Conservation (phyloP, 2,797 vertebrate species). For the Syngnathus acus region DNA sequence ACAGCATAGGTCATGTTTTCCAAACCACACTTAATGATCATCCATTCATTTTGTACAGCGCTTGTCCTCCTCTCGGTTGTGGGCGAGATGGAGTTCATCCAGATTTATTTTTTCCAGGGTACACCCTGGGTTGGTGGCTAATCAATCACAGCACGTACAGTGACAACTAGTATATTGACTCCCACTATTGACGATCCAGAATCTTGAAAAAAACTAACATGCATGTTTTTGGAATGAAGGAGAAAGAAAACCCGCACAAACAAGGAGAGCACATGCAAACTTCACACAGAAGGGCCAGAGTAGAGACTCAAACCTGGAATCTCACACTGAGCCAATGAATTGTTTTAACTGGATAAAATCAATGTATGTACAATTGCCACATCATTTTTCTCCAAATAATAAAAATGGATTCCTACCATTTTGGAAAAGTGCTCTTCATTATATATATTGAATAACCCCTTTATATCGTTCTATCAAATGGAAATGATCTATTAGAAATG, state of each 20-base stretch:
- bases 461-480: background rate
- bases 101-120: background rate
- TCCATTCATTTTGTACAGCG: background rate
- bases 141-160: no score
- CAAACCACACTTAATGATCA: background rate
- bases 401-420: background rate
- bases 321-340: no score
- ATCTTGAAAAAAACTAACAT: no score
- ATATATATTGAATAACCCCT: background rate
- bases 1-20: background rate
- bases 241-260: no score
- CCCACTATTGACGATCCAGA: no score
- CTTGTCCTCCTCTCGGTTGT: background rate
- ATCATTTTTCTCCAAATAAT: background rate
- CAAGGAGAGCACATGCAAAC: no score
- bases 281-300: no score
- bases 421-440: background rate
- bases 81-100: background rate
- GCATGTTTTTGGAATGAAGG: no score
- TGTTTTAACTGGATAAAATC: no score
- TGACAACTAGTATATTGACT: no score
- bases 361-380: no score
- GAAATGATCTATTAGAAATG: background rate
- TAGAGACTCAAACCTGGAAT: no score
- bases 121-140: background rate